Conservation (phyloP, 2,113 vertebrate species). For the Chionis minor region DNA sequence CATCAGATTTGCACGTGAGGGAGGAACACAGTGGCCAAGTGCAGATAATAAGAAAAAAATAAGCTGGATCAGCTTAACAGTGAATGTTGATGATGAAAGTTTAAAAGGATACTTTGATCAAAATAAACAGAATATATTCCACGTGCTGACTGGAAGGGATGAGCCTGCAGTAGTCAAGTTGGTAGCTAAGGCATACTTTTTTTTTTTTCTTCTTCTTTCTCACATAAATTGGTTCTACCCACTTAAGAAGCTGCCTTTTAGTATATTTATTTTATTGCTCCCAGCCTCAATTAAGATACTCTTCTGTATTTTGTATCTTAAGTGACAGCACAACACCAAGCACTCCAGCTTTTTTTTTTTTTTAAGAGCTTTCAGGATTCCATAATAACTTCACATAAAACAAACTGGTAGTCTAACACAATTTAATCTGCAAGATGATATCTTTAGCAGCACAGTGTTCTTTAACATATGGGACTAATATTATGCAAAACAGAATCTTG, state of each 20-base stretch:
- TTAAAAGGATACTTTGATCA: background rate
- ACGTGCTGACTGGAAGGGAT: background rate
- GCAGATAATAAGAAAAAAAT: background rate
- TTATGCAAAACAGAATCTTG: background rate
- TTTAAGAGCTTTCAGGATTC: background rate
- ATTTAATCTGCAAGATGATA: background rate
- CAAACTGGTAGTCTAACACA: background rate
- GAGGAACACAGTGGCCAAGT: background rate
- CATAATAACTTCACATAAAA: background rate
- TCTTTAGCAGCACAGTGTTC: background rate
- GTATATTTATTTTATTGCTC: background rate
- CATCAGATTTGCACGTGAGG: background rate
- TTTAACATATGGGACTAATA: background rate
- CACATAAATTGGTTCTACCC: background rate
- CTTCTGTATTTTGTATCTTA: background rate
- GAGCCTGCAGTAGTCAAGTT: background rate
- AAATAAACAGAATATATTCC: background rate
- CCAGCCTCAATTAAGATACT: background rate
- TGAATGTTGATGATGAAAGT: background rate
- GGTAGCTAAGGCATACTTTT: background rate
- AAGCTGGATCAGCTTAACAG: background rate
- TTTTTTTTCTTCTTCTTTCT: background rate
- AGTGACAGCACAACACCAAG: background rate
- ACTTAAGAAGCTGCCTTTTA: background rate
- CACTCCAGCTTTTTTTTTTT: background rate